Base-by-base conservation (phyloP, 1,140 invertebrate species). In the Danaus plexippus region DNA sequence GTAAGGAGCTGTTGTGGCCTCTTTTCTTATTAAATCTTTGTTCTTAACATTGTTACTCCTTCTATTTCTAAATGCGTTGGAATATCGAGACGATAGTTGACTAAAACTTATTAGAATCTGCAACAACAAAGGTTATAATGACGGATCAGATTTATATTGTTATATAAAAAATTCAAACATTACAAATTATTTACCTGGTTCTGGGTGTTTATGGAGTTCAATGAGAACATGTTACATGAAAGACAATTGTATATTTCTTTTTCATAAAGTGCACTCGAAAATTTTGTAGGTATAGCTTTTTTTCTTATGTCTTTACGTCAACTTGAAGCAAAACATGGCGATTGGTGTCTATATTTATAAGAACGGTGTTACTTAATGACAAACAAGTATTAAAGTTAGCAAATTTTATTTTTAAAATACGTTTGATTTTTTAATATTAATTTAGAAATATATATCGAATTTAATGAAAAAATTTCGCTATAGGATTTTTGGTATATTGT, bases 211-310 rank as follows among this genome's bases (percentile, higher is more conserved):
- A 87, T 67, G 66, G 85, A 85, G 74, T 88, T 86, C 83, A 88
- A 61, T 84, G 86, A 87, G 77, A 88, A 87, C 86, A 88, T 88
- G 76, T 82, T 88, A 85, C 86, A 87, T 88, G 78, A 76, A 86
- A 64, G 68, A 78, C 61, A 70, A 63, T 57, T 73, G 54, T 72
- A 61, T 75, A 61, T 77, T 77, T 67, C 59, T 71, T 76, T 77
- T 77, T 83, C 69, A 70, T 68, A 70, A 76, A 83, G 80, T 82
- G 80, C 77, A 86, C 81, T 85, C 75, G 78, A 83, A 85, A 86
- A 86, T 86, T 86, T 86, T 86, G 83, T 83, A 86, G 80, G 81
- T 75, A 63, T 32, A 61, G 55, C 63, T 72, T 69, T 71, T 80
- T 75, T 64, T 59, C 60, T 53, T 69, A 59, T 51, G 60, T 64